A percentile compares a stretch with the other conserved stretches of the same genome.
Evolutionary conservation across 2,113 vertebrate species (phyloP).

Genomic region (Caranx ignobilis): DNA sequence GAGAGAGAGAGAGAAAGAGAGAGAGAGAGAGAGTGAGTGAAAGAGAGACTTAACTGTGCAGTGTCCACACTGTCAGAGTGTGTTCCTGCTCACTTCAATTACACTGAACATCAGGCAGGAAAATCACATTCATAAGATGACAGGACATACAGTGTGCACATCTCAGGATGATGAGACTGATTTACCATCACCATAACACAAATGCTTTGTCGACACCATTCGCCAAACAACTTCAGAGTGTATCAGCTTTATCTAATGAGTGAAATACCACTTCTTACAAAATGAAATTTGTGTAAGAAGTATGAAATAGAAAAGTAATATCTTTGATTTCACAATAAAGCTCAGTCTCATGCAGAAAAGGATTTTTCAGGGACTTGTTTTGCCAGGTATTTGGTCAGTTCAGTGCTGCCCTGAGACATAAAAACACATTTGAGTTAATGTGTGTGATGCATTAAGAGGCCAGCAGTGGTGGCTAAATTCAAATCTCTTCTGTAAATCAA

Average conservation of each 20-base stretch:
- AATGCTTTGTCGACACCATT: neutral
- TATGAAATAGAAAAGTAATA: no score
- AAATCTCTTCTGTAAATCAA: no score
- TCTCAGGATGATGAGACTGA: neutral
- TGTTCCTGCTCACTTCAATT: slow-evolving; percentile 14
- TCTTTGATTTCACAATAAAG: no score
- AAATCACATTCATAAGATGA: neutral
- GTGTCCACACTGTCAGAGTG: slow-evolving; percentile 26
- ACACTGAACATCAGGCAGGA: neutral
- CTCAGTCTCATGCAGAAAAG: no score
- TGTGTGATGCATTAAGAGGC: no score
- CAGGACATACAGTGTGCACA: neutral
- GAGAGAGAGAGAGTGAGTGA: slow-evolving; percentile 31
- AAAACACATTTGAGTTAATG: no score
- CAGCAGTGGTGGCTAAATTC: no score
- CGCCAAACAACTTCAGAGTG: neutral
- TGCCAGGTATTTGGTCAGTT: no score
- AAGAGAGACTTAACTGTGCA: slow-evolving; percentile 9
- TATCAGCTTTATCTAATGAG: neutral
- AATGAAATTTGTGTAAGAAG: neutral
- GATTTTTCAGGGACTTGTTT: no score
- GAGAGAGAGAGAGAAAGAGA: slow-evolving; percentile 31
- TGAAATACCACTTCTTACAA: neutral
- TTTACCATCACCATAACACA: no score
- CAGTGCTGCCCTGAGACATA: no score